Conservation (phyloP, 2,888 invertebrate species). For the Oxytorus armatus region DNA sequence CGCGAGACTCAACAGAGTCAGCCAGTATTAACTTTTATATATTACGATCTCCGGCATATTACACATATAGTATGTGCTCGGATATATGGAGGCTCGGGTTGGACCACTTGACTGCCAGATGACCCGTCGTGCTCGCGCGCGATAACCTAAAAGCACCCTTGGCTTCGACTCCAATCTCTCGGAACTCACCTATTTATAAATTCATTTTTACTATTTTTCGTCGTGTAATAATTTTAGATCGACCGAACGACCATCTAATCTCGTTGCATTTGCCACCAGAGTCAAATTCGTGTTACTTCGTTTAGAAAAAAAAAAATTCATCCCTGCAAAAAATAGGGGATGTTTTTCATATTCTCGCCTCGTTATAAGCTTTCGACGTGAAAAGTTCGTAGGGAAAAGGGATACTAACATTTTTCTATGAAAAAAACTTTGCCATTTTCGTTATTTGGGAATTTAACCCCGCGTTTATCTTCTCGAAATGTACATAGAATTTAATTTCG, state of each 20-base stretch:
- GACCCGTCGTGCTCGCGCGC: slow-evolving; percentile 82
- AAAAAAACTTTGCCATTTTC: neutral
- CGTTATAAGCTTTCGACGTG: neutral
- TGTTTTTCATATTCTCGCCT: neutral
- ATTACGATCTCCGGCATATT: slow-evolving; percentile 24
- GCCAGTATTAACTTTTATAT: slow-evolving; percentile 69
- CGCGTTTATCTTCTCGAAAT: neutral
- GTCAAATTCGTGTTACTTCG: neutral
- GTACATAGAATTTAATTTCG: neutral
- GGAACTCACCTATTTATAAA: slow-evolving; percentile 83
- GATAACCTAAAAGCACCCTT: slow-evolving; percentile 84
- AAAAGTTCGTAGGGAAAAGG: neutral
- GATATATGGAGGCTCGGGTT: slow-evolving; percentile 68
- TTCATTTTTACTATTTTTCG: slow-evolving; percentile 75
- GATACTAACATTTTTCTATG: neutral
- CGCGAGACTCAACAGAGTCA: slow-evolving; percentile 65
- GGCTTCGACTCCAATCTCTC: slow-evolving; percentile 83
- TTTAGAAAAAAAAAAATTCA: neutral
- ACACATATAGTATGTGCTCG: slow-evolving; percentile 17
- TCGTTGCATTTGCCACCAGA: neutral
- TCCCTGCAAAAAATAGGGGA: neutral
- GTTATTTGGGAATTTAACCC: neutral
- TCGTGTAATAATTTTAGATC: slow-evolving; percentile 66
- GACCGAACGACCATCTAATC: slow-evolving; percentile 36
- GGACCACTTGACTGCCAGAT: slow-evolving; percentile 84